A percentile compares a stretch with the other conserved stretches of the same genome.
phyloP scores from a whole-genome alignment of 37 sponge, comb jelly and placozoan species.

The Halichondria panicea region DNA sequence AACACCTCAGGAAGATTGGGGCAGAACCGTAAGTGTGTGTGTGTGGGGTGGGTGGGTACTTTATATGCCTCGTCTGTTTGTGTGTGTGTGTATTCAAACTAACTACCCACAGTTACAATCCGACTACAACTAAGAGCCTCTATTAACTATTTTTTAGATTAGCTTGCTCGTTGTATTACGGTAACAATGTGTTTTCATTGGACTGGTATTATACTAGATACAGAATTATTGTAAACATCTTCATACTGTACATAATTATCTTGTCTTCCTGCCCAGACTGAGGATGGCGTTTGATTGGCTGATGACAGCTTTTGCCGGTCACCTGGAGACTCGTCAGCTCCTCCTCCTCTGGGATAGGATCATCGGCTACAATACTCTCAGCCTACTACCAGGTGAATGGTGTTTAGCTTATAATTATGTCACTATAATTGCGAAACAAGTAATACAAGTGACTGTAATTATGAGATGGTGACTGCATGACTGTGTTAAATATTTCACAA shows the following conservation, averaged over 20 bases:
- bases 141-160: too few species aligned
- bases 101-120: too few species aligned
- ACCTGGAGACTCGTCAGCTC: constrained; percentile 70
- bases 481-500: too few species aligned
- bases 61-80: too few species aligned
- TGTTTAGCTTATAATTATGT: not conserved
- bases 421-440: not conserved
- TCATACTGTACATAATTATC: too few species aligned
- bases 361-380: constrained; percentile 74
- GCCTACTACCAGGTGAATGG: constrained; percentile 43
- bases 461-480: not conserved
- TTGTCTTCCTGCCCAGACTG: constrained; percentile 20
- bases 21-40: constrained; percentile 51
- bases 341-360: constrained; percentile 89
- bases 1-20: constrained; percentile 56
- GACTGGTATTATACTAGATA: too few species aligned
- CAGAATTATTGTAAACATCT: too few species aligned
- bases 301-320: constrained; percentile 82
- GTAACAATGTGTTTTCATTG: too few species aligned
- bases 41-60: too few species aligned
- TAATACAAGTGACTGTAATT: not conserved
- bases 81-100: too few species aligned
- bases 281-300: constrained; percentile 81
- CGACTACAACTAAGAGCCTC: too few species aligned
- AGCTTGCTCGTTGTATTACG: too few species aligned